A percentile compares a stretch with the other conserved stretches of the same genome.
Evolutionary conservation across 2,113 vertebrate genomes (phyloP).

Genomic region (Arvicanthis niloticus): DNA sequence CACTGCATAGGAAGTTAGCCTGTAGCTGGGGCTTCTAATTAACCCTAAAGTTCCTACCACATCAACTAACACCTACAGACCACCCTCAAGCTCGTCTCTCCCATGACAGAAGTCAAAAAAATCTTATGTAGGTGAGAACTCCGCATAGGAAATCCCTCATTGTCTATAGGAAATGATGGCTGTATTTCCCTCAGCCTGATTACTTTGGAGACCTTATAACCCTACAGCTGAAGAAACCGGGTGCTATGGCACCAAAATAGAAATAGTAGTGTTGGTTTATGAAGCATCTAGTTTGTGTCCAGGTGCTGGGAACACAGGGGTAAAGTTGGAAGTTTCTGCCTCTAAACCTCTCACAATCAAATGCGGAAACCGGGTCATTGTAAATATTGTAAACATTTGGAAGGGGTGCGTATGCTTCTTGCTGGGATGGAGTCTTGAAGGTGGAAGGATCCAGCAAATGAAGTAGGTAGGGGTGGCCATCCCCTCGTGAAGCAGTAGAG

Average conservation of each 20-base stretch:
- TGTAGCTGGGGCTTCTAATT: constrained; percentile 78
- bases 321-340: background rate
- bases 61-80: constrained; percentile 71
- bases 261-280: constrained; percentile 60
- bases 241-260: constrained; percentile 45
- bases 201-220: constrained; percentile 41
- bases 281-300: background rate
- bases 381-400: background rate
- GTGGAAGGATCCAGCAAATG: background rate
- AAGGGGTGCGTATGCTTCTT: background rate
- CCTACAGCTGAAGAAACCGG: constrained; percentile 50
- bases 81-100: constrained; percentile 66
- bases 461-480: background rate
- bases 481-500: background rate
- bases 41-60: constrained; percentile 77
- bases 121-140: constrained; percentile 66
- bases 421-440: background rate
- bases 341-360: background rate
- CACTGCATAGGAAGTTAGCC: constrained; percentile 77
- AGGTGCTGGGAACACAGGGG: background rate
- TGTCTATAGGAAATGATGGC: constrained; percentile 62
- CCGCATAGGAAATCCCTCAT: constrained; percentile 70
- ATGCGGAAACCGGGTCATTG: background rate
- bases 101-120: constrained; percentile 65
- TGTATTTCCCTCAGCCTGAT: constrained; percentile 50